A percentile compares a stretch with the other conserved stretches of the same genome.
phyloP scores from a whole-genome alignment of 2,888 invertebrate genomes.

The Eupithecia centaureata region DNA sequence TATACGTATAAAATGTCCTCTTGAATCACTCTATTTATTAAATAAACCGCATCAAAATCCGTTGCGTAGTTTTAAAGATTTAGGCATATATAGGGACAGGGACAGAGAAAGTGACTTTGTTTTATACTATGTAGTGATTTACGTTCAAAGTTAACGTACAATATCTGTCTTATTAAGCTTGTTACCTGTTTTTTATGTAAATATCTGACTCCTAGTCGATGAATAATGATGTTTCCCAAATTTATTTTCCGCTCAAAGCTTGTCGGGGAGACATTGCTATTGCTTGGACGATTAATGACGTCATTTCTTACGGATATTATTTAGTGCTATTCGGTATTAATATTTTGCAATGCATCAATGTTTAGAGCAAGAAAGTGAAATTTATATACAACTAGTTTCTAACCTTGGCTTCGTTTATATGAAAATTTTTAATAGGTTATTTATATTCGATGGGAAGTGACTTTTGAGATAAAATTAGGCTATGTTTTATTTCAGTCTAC shows the following conservation, averaged over 20 bases:
- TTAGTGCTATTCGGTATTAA: conserved; percentile 15
- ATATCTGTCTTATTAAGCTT: too few relatives aligned
- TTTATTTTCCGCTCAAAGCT: conserved; percentile 59
- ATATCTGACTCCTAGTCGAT: conserved; percentile 49
- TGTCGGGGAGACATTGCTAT: conserved; percentile 55
- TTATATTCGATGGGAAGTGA: too few relatives aligned
- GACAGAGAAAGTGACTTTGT: too few relatives aligned
- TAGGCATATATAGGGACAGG: too few relatives aligned
- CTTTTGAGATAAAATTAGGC: too few relatives aligned
- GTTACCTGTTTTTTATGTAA: conserved; percentile 2
- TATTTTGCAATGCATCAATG: conserved; percentile 10
- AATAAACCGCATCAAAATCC: too few relatives aligned
- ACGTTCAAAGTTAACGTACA: background rate
- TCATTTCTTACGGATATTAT: conserved; percentile 38
- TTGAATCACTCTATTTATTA: too few relatives aligned
- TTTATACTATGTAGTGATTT: too few relatives aligned
- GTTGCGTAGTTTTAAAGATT: too few relatives aligned
- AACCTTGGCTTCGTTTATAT: background rate
- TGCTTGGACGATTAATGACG: conserved; percentile 49
- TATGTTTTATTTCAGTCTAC: too few relatives aligned
- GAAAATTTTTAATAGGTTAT: too few relatives aligned
- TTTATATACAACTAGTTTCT: background rate
- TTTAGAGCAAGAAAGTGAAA: background rate
- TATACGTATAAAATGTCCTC: too few relatives aligned
- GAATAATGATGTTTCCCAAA: conserved; percentile 72